Percentiles rank a stretch among this genome's conserved stretches.
These are phyloP conservation scores for Pemphigus obesinymphae DNA, from an alignment of 1,140 invertebrate genomes.

Conservation along the genomic window DNA sequence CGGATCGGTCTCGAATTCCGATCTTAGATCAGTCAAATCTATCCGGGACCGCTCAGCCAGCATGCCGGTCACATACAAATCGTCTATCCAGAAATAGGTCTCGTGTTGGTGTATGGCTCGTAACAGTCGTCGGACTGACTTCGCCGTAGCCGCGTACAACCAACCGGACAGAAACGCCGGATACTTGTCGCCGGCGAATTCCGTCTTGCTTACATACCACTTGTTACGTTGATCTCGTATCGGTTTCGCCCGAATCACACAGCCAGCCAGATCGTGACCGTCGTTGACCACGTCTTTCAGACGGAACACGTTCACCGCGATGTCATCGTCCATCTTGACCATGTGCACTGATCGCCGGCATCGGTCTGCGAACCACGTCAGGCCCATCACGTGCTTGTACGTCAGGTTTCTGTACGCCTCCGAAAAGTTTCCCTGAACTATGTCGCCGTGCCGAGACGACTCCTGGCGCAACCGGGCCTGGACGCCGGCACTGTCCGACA, in stretches of 20 bases:
- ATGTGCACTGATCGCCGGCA: constrained; percentile 62
- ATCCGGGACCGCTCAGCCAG: background rate
- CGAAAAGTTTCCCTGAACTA: constrained; percentile 72
- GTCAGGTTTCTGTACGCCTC: constrained; percentile 81
- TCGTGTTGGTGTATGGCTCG: constrained; percentile 56
- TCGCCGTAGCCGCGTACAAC: constrained; percentile 66
- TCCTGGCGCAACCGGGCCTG: constrained; percentile 59
- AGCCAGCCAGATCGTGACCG: constrained; percentile 23
- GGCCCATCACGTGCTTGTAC: constrained; percentile 77
- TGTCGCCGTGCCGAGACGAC: constrained; percentile 59
- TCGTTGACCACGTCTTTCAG: constrained; percentile 60
- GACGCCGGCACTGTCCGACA: constrained; percentile 7
- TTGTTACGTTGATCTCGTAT: constrained; percentile 65
- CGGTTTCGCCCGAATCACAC: constrained; percentile 45
- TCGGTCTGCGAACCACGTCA: constrained; percentile 71
- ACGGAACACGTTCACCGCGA: constrained; percentile 66
- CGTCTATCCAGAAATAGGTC: constrained; percentile 80
- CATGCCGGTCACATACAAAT: constrained; percentile 70
- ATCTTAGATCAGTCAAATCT: background rate
- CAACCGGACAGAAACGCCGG: constrained; percentile 71
- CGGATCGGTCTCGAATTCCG: constrained; percentile 17
- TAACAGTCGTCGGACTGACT: constrained; percentile 62
- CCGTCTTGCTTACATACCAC: constrained; percentile 67
- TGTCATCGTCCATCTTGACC: constrained; percentile 74
- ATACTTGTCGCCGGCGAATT: constrained; percentile 63